Conservation (phyloP, 1,140 invertebrate genomes). For the Asobara japonica region DNA sequence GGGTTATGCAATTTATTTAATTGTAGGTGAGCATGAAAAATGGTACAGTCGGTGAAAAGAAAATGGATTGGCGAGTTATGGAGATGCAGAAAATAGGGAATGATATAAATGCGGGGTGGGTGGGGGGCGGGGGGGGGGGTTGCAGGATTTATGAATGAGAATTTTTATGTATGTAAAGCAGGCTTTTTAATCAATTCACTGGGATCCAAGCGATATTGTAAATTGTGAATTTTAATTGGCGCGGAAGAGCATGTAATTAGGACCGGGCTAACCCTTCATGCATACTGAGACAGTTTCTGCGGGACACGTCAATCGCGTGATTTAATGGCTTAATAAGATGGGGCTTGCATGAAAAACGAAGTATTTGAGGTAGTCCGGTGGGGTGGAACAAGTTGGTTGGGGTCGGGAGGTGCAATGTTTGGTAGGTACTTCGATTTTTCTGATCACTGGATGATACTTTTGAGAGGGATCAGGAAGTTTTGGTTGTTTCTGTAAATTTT, state of each 20-base stretch:
- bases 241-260: not conserved
- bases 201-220: too few species aligned
- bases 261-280: not conserved
- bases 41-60: not conserved
- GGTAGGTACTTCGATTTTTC: too few species aligned
- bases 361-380: too few species aligned
- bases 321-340: not conserved
- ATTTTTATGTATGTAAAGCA: not conserved
- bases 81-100: not conserved
- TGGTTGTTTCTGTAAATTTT: too few species aligned
- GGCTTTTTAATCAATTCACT: not conserved
- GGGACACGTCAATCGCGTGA: not conserved
- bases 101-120: not conserved
- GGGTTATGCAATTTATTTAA: slow-evolving; percentile 37
- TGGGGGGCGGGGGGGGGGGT: too few species aligned
- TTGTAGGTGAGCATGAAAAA: slow-evolving; percentile 13
- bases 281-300: not conserved
- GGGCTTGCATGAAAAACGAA: not conserved
- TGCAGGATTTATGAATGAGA: not conserved
- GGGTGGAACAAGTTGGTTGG: too few species aligned
- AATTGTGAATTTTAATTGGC: slow-evolving; percentile 10
- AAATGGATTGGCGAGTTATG: not conserved
- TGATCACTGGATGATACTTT: too few species aligned
- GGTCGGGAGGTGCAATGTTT: too few species aligned
- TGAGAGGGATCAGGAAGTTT: too few species aligned